Percentiles rank a stretch among this genome's conserved stretches.
Conservation (phyloP, 1,140 invertebrate genomes). For the Drosophila triauraria region DNA sequence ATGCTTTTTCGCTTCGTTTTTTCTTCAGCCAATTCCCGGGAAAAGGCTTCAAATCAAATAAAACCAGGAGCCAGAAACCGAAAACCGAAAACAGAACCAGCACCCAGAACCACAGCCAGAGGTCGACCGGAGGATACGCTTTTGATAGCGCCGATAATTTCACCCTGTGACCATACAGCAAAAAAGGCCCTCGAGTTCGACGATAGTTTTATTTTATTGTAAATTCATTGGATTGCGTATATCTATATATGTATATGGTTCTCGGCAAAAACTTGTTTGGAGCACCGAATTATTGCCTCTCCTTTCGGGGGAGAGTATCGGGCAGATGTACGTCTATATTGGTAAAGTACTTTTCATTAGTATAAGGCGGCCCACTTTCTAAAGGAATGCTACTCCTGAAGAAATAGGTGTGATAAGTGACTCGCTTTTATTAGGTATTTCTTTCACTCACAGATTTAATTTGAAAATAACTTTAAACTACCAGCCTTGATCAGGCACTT, state of each 20-base stretch:
- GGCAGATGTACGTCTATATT: constrained; percentile 5
- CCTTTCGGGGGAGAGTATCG: constrained; percentile 25
- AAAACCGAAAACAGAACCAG: constrained; percentile 25
- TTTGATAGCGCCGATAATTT: constrained; percentile 18
- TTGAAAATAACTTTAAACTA: constrained; percentile 2
- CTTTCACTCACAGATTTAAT: constrained; percentile 7
- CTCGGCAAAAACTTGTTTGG: constrained; percentile 33
- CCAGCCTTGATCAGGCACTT: background rate
- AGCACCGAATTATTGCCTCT: constrained; percentile 30
- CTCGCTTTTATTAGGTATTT: background rate
- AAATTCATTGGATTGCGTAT: constrained; percentile 34
- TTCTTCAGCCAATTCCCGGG: constrained; percentile 38
- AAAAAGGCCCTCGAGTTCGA: background rate
- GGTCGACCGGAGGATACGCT: constrained; percentile 29
- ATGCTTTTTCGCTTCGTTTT: constrained; percentile 64
- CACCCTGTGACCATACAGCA: background rate
- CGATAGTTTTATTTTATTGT: constrained; percentile 49
- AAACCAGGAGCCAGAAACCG: constrained; percentile 31
- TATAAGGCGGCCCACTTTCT: constrained; percentile 13
- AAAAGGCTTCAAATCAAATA: constrained; percentile 67
- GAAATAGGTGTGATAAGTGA: constrained; percentile 4
- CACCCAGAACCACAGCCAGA: background rate
- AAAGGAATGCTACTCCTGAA: constrained; percentile 4
- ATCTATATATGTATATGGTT: constrained; percentile 13
- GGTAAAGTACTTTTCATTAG: constrained; percentile 37